Percentiles rank a stretch among this genome's conserved stretches.
Conservation (phyloP, 2,113 vertebrate genomes). For the Nothobranchius furzeri region DNA sequence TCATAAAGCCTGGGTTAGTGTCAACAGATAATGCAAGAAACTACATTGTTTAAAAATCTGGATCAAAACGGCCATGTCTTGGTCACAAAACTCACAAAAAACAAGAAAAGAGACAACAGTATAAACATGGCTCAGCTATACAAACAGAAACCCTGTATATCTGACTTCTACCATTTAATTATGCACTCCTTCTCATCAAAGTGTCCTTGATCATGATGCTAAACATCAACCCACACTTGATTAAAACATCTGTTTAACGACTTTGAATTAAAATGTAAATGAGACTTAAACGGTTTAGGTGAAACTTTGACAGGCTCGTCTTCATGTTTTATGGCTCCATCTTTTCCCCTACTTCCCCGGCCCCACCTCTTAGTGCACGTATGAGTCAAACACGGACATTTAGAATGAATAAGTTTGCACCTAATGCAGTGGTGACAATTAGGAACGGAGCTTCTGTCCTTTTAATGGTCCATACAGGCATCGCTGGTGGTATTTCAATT, state of each 20-base stretch:
- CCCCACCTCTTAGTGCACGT: constrained; percentile 21
- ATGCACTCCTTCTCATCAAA: constrained; percentile 38
- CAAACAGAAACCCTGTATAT: constrained; percentile 28
- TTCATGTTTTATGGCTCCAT: constrained; percentile 41
- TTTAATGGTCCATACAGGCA: constrained; percentile 69
- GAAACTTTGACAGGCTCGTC: constrained; percentile 45
- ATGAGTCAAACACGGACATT: constrained; percentile 58
- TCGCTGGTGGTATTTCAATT: constrained; percentile 71
- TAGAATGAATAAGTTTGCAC: constrained; percentile 60
- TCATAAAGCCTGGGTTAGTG: too few relatives aligned
- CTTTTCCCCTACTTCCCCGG: background rate
- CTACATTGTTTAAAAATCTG: too few relatives aligned
- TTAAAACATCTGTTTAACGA: constrained; percentile 74
- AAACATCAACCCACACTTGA: constrained; percentile 48
- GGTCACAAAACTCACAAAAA: background rate
- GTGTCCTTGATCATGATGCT: constrained; percentile 67
- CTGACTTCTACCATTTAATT: constrained; percentile 14
- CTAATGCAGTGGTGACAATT: constrained; percentile 54
- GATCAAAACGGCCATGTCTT: too few relatives aligned
- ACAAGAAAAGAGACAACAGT: constrained; percentile 20
- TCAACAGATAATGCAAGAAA: too few relatives aligned
- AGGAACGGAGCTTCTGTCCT: constrained; percentile 53
- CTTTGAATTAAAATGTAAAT: constrained; percentile 77
- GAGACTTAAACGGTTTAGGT: constrained; percentile 58
- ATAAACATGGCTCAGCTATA: background rate